phyloP scores from a whole-genome alignment of 2,888 invertebrate genomes.

The Lycocerus yunnanus region DNA sequence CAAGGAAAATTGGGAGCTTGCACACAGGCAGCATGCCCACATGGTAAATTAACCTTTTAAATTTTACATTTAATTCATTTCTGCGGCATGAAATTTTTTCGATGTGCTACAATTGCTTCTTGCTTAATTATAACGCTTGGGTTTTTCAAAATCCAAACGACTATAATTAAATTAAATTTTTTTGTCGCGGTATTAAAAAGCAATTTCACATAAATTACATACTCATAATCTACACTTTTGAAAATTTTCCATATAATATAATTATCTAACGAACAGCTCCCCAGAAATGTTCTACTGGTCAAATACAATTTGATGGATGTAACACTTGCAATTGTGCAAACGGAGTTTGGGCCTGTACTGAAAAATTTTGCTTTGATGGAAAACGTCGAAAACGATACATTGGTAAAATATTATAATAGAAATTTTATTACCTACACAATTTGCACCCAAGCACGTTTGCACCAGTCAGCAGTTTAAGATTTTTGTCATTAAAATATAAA shows the following conservation, averaged over 20 bases:
- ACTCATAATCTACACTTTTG: not conserved
- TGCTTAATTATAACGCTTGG: too few relatives aligned
- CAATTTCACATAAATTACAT: not conserved
- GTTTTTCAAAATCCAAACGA: not conserved
- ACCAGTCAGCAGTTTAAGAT: not conserved
- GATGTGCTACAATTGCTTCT: too few relatives aligned
- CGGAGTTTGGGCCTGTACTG: slow-evolving; percentile 35
- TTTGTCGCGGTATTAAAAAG: not conserved
- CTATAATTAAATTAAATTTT: not conserved
- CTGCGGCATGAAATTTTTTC: too few relatives aligned
- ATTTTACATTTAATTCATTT: too few relatives aligned
- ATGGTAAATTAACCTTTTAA: not conserved
- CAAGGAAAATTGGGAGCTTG: not conserved
- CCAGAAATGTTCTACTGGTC: not conserved
- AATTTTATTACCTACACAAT: too few relatives aligned
- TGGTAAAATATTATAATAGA: not conserved
- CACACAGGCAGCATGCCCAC: not conserved
- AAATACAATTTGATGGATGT: slow-evolving; percentile 11
- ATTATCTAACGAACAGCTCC: not conserved
- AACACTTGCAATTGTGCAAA: slow-evolving; percentile 39
- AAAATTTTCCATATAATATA: not conserved
- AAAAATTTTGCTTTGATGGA: not conserved
- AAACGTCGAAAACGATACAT: not conserved
- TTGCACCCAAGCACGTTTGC: not conserved
- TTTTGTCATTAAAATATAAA: too few relatives aligned